A percentile compares a stretch with the other conserved stretches of the same genome.
Conservation (phyloP, 2,888 invertebrate species). For the Drosophila emarginata region DNA sequence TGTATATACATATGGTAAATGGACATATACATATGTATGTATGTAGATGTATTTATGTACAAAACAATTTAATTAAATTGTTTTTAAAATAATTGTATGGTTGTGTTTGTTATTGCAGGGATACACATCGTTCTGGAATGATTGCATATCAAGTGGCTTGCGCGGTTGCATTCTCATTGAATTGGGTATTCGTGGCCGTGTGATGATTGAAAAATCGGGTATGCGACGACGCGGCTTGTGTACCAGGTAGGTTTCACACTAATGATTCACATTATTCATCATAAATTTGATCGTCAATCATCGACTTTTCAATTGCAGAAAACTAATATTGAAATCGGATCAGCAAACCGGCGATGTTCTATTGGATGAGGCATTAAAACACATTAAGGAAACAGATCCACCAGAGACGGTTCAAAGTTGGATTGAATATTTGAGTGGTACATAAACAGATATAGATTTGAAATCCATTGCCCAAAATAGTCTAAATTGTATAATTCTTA, state of each 20-base stretch:
- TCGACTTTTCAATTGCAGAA: conserved; percentile 82
- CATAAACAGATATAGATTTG: conserved; percentile 67
- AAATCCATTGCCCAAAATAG: background rate
- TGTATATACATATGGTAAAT: too few relatives aligned
- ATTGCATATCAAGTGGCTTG: conserved; percentile 99
- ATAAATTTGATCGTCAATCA: background rate
- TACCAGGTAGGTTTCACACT: conserved; percentile 86
- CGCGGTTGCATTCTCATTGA: conserved; percentile 99
- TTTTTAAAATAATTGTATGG: background rate
- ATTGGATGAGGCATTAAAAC: conserved; percentile 96
- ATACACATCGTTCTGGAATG: conserved; percentile 99
- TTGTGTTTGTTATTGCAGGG: conserved; percentile 86
- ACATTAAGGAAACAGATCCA: conserved; percentile 98
- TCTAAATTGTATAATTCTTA: background rate
- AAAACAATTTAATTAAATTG: background rate
- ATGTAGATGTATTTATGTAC: background rate
- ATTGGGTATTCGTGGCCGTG: conserved; percentile 95
- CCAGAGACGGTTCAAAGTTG: conserved; percentile 99
- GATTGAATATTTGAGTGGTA: conserved; percentile 99
- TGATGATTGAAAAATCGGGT: conserved; percentile 98
- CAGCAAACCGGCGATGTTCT: conserved; percentile 98
- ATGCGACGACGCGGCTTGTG: conserved; percentile 96
- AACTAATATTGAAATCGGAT: conserved; percentile 91
- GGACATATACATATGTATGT: background rate
- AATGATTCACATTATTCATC: background rate